These are phyloP conservation scores for Drosophila eohydei DNA, from an alignment of 2,888 invertebrate genomes.

Conservation along the genomic window DNA sequence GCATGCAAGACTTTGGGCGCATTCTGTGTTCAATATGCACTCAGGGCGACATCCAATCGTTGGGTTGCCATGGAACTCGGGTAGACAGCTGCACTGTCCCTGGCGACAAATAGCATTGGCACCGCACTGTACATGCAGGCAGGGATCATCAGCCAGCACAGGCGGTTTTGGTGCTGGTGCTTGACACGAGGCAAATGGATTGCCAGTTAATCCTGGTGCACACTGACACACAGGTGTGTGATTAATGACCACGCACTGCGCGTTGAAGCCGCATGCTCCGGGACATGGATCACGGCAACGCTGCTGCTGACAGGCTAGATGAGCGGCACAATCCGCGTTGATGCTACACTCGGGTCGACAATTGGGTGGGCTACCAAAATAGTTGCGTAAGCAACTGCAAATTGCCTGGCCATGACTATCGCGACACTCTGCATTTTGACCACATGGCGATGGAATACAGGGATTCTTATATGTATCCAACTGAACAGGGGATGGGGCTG, in stretches of 20 bases:
- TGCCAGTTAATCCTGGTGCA: constrained; percentile 86
- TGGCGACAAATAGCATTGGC: constrained; percentile 89
- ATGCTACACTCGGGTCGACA: constrained; percentile 90
- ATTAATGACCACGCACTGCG: constrained; percentile 88
- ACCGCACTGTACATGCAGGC: constrained; percentile 90
- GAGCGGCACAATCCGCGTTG: constrained; percentile 89
- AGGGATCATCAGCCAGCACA: constrained; percentile 87
- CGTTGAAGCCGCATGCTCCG: constrained; percentile 89
- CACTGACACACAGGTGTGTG: constrained; percentile 90
- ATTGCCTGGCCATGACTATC: constrained; percentile 87
- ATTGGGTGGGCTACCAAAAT: constrained; percentile 89
- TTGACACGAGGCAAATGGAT: constrained; percentile 90
- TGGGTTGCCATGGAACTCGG: constrained; percentile 88
- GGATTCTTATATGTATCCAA: constrained; percentile 86
- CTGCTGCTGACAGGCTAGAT: constrained; percentile 89
- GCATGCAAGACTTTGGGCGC: constrained; percentile 88
- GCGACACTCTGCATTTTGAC: constrained; percentile 89
- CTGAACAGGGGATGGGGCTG: constrained; percentile 58
- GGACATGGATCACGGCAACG: constrained; percentile 90
- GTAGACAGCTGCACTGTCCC: constrained; percentile 89
- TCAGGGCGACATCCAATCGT: constrained; percentile 89
- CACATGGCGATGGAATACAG: constrained; percentile 91
- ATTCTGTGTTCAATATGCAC: constrained; percentile 89
- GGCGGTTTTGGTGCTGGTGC: constrained; percentile 81
- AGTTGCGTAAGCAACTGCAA: constrained; percentile 88